These are phyloP conservation scores for Reticulitermes speratus DNA, from an alignment of 1,140 invertebrate species.

Conservation along the genomic window DNA sequence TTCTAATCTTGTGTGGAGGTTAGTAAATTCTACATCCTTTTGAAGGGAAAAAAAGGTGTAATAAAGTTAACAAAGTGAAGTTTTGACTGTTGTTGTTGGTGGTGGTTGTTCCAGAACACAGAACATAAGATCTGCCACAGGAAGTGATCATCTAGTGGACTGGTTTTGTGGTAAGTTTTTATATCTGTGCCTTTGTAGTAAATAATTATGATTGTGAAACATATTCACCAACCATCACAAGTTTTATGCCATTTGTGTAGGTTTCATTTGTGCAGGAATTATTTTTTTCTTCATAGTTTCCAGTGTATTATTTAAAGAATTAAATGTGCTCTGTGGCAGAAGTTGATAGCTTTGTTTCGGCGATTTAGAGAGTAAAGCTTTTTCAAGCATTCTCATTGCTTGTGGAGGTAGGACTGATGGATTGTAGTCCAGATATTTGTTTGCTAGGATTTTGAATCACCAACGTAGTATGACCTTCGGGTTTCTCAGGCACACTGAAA, in stretches of 20 bases:
- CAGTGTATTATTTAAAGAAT: slow-evolving; percentile 24
- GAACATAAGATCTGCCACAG: background rate
- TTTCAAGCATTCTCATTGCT: slow-evolving; percentile 42
- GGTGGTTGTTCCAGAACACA: background rate
- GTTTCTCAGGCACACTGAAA: background rate
- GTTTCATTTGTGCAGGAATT: slow-evolving; percentile 22
- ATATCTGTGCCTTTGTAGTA: background rate
- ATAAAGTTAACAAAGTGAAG: background rate
- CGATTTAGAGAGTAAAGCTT: slow-evolving; percentile 40
- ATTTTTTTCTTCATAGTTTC: slow-evolving; percentile 34
- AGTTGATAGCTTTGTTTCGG: slow-evolving; percentile 42
- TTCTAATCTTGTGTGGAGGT: background rate
- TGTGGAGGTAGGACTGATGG: slow-evolving; percentile 40
- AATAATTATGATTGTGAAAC: background rate
- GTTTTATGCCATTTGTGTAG: background rate
- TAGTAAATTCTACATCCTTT: background rate
- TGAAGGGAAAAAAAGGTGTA: background rate
- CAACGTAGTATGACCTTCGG: slow-evolving; percentile 1
- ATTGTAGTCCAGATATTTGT: slow-evolving; percentile 40
- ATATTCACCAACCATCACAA: background rate
- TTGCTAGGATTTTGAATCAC: background rate
- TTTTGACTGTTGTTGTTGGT: background rate
- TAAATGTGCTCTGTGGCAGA: slow-evolving; percentile 26
- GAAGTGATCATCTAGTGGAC: background rate
- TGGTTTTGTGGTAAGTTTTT: background rate